Percentiles rank a stretch among this genome's conserved stretches.
phyloP scores from a whole-genome alignment of 2,888 invertebrate species.

The Lomographa bimaculata region DNA sequence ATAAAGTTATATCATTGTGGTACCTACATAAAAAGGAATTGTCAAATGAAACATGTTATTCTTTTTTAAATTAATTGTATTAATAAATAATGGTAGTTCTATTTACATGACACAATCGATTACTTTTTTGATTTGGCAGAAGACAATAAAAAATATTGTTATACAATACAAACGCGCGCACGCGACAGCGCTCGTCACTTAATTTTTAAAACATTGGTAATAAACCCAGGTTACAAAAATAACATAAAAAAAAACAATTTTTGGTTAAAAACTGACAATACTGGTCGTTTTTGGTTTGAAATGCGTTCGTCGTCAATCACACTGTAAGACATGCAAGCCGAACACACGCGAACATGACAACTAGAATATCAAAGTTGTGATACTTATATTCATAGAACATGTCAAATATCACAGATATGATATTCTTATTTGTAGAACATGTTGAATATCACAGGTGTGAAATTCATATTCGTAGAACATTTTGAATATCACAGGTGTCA shows the following conservation, averaged over 20 bases:
- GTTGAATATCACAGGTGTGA: too few species aligned
- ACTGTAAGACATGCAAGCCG: slow-evolving; percentile 68
- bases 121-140: slow-evolving; percentile 82
- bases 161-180: slow-evolving; percentile 61
- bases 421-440: too few species aligned
- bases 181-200: slow-evolving; percentile 34
- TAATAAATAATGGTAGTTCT: slow-evolving; percentile 84
- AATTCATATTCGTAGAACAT: too few species aligned
- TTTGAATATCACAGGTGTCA: too few species aligned
- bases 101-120: slow-evolving; percentile 83
- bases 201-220: slow-evolving; percentile 61
- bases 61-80: slow-evolving; percentile 81
- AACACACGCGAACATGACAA: slow-evolving; percentile 58
- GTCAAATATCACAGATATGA: too few species aligned
- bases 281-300: slow-evolving; percentile 75
- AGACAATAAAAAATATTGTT: slow-evolving; percentile 80
- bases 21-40: too few species aligned
- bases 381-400: too few species aligned
- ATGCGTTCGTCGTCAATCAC: slow-evolving; percentile 49
- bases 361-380: slow-evolving; percentile 80
- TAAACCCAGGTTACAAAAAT: slow-evolving; percentile 52
- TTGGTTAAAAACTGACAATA: slow-evolving; percentile 76
- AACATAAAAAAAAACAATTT: slow-evolving; percentile 55
- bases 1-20: too few species aligned
- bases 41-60: slow-evolving; percentile 56